phyloP scores from a whole-genome alignment of 2,113 vertebrate species.

The Gobius niger region DNA sequence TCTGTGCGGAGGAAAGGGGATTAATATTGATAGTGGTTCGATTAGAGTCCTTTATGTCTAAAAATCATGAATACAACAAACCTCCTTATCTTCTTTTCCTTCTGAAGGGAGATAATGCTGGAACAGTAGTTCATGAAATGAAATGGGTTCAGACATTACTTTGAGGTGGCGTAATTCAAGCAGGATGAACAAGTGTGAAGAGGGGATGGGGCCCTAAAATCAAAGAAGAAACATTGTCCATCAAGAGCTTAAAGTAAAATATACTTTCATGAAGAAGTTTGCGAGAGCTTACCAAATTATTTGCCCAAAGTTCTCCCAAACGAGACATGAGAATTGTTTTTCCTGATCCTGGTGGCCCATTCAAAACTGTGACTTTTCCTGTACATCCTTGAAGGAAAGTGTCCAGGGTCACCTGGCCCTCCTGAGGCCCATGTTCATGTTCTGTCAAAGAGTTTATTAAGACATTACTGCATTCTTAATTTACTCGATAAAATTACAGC shows the following conservation, averaged over 20 bases:
- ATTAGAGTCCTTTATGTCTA: neutral
- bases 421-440: constrained; percentile 66
- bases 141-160: constrained; percentile 72
- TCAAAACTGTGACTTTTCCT: constrained; percentile 74
- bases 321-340: constrained; percentile 83
- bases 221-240: neutral
- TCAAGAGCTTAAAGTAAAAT: neutral
- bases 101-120: constrained; percentile 75
- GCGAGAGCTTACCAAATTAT: constrained; percentile 50
- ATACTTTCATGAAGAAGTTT: neutral
- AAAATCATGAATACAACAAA: constrained; percentile 11
- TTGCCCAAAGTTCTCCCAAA: constrained; percentile 83
- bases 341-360: constrained; percentile 85
- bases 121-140: constrained; percentile 84
- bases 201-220: constrained; percentile 68
- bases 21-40: no score
- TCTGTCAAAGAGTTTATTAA: constrained; percentile 25
- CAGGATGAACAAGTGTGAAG: constrained; percentile 81
- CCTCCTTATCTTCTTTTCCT: constrained; percentile 47
- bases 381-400: constrained; percentile 73
- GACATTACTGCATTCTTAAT: neutral
- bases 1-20: no score
- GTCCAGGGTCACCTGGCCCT: constrained; percentile 66
- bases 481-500: neutral
- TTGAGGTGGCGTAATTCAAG: constrained; percentile 91